These are phyloP conservation scores for Epinotia nisella DNA, from an alignment of 2,888 invertebrate species.

Conservation along the genomic window DNA sequence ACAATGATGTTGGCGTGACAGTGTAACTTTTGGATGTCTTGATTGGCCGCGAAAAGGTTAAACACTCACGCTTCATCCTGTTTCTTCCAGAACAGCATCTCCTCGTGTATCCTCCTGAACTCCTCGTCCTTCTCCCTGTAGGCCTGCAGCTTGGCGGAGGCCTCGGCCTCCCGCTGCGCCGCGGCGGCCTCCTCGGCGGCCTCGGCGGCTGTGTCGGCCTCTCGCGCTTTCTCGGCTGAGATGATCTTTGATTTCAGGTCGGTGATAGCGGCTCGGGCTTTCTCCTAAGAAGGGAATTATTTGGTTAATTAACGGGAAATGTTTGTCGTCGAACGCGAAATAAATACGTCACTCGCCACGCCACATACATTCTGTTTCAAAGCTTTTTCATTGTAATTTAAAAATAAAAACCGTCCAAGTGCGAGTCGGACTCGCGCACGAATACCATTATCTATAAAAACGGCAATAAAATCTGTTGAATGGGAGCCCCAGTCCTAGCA, in stretches of 20 bases:
- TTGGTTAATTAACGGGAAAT: background rate
- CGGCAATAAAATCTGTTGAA: too few species aligned
- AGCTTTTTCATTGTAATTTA: too few species aligned
- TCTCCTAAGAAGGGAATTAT: constrained; percentile 58
- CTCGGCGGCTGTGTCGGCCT: constrained; percentile 47
- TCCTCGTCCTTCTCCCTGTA: constrained; percentile 46
- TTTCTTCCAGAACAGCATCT: constrained; percentile 61
- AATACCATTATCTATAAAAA: too few species aligned
- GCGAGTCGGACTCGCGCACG: too few species aligned
- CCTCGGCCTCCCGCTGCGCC: constrained; percentile 50
- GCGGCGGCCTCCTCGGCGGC: constrained; percentile 53
- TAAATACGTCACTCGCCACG: too few species aligned
- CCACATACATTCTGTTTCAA: too few species aligned
- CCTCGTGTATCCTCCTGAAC: constrained; percentile 50
- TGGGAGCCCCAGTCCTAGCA: too few species aligned
- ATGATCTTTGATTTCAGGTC: constrained; percentile 60
- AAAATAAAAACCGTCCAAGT: too few species aligned
- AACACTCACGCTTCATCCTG: constrained; percentile 62
- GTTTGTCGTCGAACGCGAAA: background rate
- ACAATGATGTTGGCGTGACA: too few species aligned
- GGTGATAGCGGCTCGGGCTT: constrained; percentile 58
- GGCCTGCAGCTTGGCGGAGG: constrained; percentile 45
- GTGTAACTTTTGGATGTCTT: too few species aligned
- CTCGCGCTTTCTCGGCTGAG: constrained; percentile 50
- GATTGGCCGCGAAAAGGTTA: too few species aligned